Evolutionary conservation across 2,797 vertebrate genomes (phyloP).

Genomic region (Rhinatrema bivittatum): DNA sequence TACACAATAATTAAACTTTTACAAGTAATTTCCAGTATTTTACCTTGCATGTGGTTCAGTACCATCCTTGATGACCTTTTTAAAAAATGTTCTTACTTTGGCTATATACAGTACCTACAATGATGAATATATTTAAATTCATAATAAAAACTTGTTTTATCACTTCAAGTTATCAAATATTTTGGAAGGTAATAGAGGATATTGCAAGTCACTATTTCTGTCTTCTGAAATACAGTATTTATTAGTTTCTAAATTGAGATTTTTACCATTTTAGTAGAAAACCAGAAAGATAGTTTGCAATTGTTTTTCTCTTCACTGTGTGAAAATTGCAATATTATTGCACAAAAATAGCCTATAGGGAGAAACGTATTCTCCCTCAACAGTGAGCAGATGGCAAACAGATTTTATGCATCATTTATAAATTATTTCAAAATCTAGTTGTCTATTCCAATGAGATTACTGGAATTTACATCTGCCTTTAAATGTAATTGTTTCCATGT

Average conservation of each 20-base stretch:
- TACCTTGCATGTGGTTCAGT: no score
- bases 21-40: no score
- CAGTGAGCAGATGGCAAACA: slow-evolving; percentile 72
- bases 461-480: slow-evolving; percentile 81
- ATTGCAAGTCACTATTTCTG: no score
- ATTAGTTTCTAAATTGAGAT: no score
- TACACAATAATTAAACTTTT: no score
- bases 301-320: slow-evolving; percentile 28
- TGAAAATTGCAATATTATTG: slow-evolving; percentile 41
- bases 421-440: slow-evolving; percentile 83
- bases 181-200: background rate
- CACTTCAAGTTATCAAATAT: background rate
- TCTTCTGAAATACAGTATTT: no score
- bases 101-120: no score
- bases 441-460: slow-evolving; percentile 80
- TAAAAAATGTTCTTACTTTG: no score
- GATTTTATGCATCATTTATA: slow-evolving; percentile 82
- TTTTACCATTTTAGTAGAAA: slow-evolving; percentile 22
- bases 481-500: slow-evolving; percentile 83
- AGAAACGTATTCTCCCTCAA: slow-evolving; percentile 47
- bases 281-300: slow-evolving; percentile 15
- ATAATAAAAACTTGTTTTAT: background rate
- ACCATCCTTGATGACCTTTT: no score
- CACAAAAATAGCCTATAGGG: slow-evolving; percentile 42
- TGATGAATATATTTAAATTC: no score